Evolutionary conservation across 2,113 vertebrate genomes (phyloP).

Genomic region (Rhipidura dahli): DNA sequence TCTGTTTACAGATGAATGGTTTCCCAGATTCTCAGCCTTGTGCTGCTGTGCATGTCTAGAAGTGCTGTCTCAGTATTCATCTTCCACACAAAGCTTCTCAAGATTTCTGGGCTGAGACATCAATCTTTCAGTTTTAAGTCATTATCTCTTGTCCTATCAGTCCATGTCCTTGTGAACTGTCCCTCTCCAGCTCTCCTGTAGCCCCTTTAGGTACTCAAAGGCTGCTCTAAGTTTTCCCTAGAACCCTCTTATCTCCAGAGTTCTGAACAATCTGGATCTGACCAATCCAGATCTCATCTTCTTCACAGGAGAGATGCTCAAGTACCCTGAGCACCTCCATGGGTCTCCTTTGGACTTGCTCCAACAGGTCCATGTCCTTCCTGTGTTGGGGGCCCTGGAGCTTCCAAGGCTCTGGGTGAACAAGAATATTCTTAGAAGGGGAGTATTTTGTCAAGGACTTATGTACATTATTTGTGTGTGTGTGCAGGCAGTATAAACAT

Average conservation of each 20-base stretch:
- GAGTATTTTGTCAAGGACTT: not conserved
- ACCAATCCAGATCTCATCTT: not conserved
- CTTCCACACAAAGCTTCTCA: not conserved
- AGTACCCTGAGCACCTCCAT: not conserved
- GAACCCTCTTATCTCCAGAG: not conserved
- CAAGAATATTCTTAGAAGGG: not conserved
- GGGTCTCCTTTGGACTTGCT: not conserved
- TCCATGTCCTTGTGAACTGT: too few relatives aligned
- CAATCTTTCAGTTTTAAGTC: not conserved
- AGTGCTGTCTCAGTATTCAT: not conserved
- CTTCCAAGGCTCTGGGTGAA: not conserved
- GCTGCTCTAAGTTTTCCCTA: not conserved
- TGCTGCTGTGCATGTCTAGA: not conserved
- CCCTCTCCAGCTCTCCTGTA: not conserved
- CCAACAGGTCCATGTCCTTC: not conserved
- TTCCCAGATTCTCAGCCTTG: not conserved
- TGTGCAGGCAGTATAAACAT: not conserved
- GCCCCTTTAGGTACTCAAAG: not conserved
- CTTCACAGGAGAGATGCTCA: not conserved
- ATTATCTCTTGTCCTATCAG: not conserved
- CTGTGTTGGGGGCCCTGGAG: fast-evolving
- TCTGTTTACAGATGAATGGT: not conserved
- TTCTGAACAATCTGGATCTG: too few relatives aligned
- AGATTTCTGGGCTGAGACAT: not conserved
- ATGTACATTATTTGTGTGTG: not conserved